Conservation (phyloP, 2,888 invertebrate species). For the Urechis unicinctus region DNA sequence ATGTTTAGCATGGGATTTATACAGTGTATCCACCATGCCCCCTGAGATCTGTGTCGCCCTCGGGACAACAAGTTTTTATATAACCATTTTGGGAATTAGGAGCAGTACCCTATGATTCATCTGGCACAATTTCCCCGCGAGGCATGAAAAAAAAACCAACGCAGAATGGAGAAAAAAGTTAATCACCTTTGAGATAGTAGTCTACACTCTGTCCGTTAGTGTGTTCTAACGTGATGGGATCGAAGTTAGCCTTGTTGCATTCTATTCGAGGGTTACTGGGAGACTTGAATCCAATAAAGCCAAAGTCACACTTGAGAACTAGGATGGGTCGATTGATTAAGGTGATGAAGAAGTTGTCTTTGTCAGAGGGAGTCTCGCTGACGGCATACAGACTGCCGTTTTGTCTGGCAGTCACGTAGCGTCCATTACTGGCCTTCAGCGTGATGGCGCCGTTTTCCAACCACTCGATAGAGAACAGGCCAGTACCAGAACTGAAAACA, state of each 20-base stretch:
- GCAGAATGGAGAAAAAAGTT: neutral
- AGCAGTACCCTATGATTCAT: too few relatives aligned
- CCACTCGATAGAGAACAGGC: slow-evolving; percentile 83
- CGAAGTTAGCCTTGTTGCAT: slow-evolving; percentile 20
- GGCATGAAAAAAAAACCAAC: neutral
- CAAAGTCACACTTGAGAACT: slow-evolving; percentile 90
- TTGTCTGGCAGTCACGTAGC: slow-evolving; percentile 86
- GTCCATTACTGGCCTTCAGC: slow-evolving; percentile 88
- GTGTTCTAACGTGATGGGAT: slow-evolving; percentile 16
- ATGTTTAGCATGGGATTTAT: too few relatives aligned
- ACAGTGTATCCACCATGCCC: too few relatives aligned
- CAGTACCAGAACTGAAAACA: slow-evolving; percentile 13
- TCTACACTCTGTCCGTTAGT: slow-evolving; percentile 6
- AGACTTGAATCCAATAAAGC: slow-evolving; percentile 70
- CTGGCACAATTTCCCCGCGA: neutral
- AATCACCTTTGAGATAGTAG: slow-evolving; percentile 18
- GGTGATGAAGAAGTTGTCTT: slow-evolving; percentile 55
- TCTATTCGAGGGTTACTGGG: slow-evolving; percentile 14
- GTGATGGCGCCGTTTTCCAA: slow-evolving; percentile 84
- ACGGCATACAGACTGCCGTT: slow-evolving; percentile 90
- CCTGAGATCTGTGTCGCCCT: too few relatives aligned
- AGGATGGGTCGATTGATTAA: slow-evolving; percentile 69
- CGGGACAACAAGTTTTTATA: too few relatives aligned
- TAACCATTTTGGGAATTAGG: too few relatives aligned
- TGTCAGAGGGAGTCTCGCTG: slow-evolving; percentile 73